These are phyloP conservation scores for Austrolebias charrua DNA, from an alignment of 2,797 vertebrate genomes.

Conservation along the genomic window DNA sequence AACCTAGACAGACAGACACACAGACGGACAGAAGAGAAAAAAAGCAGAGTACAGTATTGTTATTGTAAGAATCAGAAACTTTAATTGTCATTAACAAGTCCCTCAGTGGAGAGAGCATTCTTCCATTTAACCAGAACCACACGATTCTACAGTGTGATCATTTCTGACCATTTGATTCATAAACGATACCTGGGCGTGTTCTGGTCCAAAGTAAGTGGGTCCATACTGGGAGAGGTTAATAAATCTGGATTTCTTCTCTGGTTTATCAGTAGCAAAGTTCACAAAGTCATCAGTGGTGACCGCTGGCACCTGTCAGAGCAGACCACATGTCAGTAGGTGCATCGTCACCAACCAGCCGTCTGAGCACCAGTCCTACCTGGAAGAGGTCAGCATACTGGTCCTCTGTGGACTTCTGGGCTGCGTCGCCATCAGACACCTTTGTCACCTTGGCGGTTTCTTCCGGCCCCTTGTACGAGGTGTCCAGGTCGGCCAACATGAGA, in stretches of 20 bases:
- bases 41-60: too few relatives aligned
- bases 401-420: slow-evolving; percentile 77
- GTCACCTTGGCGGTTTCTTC: slow-evolving; percentile 86
- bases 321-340: neutral
- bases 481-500: slow-evolving; percentile 91
- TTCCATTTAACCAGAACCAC: too few relatives aligned
- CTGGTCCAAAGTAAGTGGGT: slow-evolving; percentile 93
- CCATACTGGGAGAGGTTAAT: slow-evolving; percentile 98
- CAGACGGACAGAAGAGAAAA: too few relatives aligned
- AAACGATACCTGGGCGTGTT: slow-evolving; percentile 85
- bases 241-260: slow-evolving; percentile 91
- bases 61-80: too few relatives aligned
- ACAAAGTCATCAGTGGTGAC: slow-evolving; percentile 94
- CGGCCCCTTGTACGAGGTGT: slow-evolving; percentile 85
- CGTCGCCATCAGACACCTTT: slow-evolving; percentile 78
- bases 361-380: slow-evolving; percentile 69
- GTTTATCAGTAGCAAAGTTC: slow-evolving; percentile 92
- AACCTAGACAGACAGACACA: slow-evolving; percentile 73
- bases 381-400: slow-evolving; percentile 95
- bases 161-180: too few relatives aligned
- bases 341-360: neutral
- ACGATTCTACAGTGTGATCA: too few relatives aligned
- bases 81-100: too few relatives aligned
- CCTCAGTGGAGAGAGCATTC: too few relatives aligned
- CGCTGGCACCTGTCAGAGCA: slow-evolving; percentile 72